Conservation (phyloP, 2,888 invertebrate genomes). For the Drosophila atroscutellata region DNA sequence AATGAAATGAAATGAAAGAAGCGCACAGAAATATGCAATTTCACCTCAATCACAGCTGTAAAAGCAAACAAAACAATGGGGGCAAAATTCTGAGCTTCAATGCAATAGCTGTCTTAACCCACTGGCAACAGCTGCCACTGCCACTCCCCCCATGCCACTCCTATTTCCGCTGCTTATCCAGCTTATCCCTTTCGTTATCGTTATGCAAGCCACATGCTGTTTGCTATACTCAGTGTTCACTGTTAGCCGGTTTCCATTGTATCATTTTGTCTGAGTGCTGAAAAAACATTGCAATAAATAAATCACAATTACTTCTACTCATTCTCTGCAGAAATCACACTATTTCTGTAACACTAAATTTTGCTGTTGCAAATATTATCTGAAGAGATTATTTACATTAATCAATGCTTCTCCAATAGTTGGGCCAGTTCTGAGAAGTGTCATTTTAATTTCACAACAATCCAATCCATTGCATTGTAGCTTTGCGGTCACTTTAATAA, state of each 20-base stretch:
- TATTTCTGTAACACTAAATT: not conserved
- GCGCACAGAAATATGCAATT: constrained; percentile 79
- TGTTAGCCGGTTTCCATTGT: constrained; percentile 11
- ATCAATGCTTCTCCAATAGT: not conserved
- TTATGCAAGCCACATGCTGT: constrained; percentile 62
- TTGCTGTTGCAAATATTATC: not conserved
- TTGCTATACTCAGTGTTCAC: constrained; percentile 29
- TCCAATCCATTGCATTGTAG: not conserved
- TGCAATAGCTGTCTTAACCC: constrained; percentile 1
- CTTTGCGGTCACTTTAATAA: not conserved
- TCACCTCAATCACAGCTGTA: constrained; percentile 79
- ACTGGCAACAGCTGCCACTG: not conserved
- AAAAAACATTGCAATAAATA: constrained; percentile 34
- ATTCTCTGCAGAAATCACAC: not conserved
- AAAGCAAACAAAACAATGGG: constrained; percentile 76
- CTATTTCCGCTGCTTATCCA: constrained; percentile 17
- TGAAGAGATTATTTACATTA: not conserved
- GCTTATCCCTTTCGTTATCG: constrained; percentile 23
- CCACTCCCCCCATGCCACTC: not conserved
- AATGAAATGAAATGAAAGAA: constrained; percentile 68
- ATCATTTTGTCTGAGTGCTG: constrained; percentile 27
- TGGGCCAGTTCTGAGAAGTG: not conserved
- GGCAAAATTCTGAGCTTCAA: constrained; percentile 35
- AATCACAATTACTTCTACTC: constrained; percentile 45
- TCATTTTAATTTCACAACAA: not conserved